Evolutionary conservation across 2,113 vertebrate genomes (phyloP), one percentile per base, ranked within the genome.

Genomic region (Tonatia bakeri): DNA sequence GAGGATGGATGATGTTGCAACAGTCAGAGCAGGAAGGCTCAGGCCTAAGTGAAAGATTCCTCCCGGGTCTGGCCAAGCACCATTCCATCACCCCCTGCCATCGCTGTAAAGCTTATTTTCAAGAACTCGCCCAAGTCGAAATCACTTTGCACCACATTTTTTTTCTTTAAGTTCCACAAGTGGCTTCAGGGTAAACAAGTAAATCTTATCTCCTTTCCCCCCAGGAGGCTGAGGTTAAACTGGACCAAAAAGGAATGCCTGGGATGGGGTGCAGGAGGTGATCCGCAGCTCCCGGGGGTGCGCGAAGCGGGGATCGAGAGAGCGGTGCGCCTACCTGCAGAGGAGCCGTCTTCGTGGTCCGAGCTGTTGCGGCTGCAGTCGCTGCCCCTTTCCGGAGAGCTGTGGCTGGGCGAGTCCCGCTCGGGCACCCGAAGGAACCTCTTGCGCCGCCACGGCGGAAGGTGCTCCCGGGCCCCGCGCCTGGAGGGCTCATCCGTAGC

Each of bases 291-390:
- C 56, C 43, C 80, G 56, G n/a, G 73, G 24, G 36, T 17, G 19
- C 1, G 0, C 31, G 26, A 47, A 59, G 24, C 8, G 0, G 0
- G 22, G 45, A 13, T 54, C 59, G 19, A n/a, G 20, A 38, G 28
- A 20, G 59, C 8, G 76, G 76, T 36, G 54, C 26, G 59, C 98
- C 94, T 99, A 99, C 99, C 99, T 98, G 98, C 98, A 14, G 99
- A 99, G 22, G 98, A 99, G 72, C 97, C 97, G 97, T 99, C 99
- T 20, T 99, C 99, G 50, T 98, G 99, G 97, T 99, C 99, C 0
- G 99, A 99, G 98, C 99, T 99, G 97, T 98, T 96, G 98, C 98
- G 98, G 11, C 99, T 98, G 95, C 97, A 97, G 97, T 97, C 98
- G 93, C 99, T 96, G 99, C 99, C 98, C 94, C 98, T 97, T 94